A percentile compares a stretch with the other conserved stretches of the same genome.
phyloP scores from a whole-genome alignment of 2,888 invertebrate species.

The Macrosoma leucophasiata region DNA sequence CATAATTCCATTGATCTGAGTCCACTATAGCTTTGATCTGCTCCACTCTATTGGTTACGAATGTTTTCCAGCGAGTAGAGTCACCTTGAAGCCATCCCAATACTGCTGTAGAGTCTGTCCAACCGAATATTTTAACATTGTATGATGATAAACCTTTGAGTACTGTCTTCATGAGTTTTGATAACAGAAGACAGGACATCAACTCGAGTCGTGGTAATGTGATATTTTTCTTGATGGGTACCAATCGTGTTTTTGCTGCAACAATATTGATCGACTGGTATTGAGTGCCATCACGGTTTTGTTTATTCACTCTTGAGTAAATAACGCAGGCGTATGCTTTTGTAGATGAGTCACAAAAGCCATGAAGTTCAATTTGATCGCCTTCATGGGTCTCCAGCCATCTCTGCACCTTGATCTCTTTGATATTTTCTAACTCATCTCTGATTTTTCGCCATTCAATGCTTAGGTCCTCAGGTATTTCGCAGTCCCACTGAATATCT shows the following conservation, averaged over 20 bases:
- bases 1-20: conserved; percentile 6
- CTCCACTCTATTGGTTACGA: conserved; percentile 11
- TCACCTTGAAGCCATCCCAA: conserved; percentile 20
- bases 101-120: conserved; percentile 16
- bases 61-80: conserved; percentile 16
- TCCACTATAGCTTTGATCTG: conserved; percentile 9
- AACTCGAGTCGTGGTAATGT: too few relatives aligned
- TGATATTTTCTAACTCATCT: conserved; percentile 3
- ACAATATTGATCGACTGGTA: background rate
- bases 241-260: too few relatives aligned
- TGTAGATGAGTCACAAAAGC: too few relatives aligned
- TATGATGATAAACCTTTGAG: background rate
- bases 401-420: conserved; percentile 2
- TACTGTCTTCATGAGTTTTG: too few relatives aligned
- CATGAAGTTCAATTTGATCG: too few relatives aligned
- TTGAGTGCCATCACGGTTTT: too few relatives aligned
- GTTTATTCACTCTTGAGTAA: too few relatives aligned
- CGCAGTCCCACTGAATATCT: conserved; percentile 8
- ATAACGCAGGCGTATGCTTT: too few relatives aligned
- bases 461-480: conserved; percentile 3
- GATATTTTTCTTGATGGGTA: too few relatives aligned
- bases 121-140: conserved; percentile 10
- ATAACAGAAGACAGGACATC: too few relatives aligned
- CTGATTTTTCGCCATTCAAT: conserved; percentile 1
- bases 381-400: conserved; percentile 8